Percentiles rank a stretch among this genome's conserved stretches.
phyloP scores from a whole-genome alignment of 2,797 vertebrate species.

The Lates japonicus region DNA sequence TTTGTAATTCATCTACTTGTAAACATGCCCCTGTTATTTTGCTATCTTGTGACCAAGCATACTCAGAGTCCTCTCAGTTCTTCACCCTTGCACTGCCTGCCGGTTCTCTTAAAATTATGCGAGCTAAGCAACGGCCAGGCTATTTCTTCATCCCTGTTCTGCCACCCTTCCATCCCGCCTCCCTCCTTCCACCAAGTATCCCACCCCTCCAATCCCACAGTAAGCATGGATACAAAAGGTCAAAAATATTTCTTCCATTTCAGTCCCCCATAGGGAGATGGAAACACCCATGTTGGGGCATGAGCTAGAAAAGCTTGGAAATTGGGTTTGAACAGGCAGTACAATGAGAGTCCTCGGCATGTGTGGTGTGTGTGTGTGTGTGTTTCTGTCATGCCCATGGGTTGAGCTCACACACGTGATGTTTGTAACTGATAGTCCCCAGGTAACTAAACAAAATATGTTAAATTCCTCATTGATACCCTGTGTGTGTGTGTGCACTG shows the following conservation, averaged over 20 bases:
- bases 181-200: conserved; percentile 27
- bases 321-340: conserved; percentile 35
- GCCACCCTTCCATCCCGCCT: conserved; percentile 24
- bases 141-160: conserved; percentile 40
- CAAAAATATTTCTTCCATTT: conserved; percentile 74
- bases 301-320: conserved; percentile 58
- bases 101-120: conserved; percentile 14
- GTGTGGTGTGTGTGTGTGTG: not conserved
- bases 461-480: not conserved
- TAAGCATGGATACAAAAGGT: conserved; percentile 69
- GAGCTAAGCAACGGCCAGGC: conserved; percentile 28
- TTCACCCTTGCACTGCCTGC: conserved; percentile 8
- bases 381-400: conserved; percentile 1
- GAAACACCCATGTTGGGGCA: conserved; percentile 71
- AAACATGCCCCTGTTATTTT: conserved; percentile 18
- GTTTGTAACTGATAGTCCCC: conserved; percentile 15
- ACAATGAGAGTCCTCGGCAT: not conserved
- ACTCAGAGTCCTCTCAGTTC: conserved; percentile 25
- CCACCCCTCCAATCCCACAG: conserved; percentile 49
- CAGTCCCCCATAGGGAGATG: conserved; percentile 63
- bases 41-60: conserved; percentile 20
- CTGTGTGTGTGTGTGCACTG: conserved; percentile 5
- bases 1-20: conserved; percentile 31
- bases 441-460: conserved; percentile 4
- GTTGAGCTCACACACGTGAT: conserved; percentile 14